Conservation (phyloP, 2,797 vertebrate species). For the Aselliscus stoliczkanus region DNA sequence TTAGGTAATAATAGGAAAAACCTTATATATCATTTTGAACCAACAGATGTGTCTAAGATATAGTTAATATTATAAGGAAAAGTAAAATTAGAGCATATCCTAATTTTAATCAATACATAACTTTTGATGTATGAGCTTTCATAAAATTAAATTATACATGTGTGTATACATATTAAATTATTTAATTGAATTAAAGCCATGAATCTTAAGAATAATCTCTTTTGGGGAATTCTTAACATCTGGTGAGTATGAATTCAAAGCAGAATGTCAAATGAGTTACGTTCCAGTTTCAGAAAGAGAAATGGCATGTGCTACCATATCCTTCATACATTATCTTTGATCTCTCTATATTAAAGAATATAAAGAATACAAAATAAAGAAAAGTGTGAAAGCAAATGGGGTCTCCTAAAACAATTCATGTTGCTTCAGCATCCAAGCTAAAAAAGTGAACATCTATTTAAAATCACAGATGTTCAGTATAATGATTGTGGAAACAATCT, state of each 20-base stretch:
- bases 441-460: background rate
- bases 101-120: background rate
- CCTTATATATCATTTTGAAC: background rate
- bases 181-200: background rate
- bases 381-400: background rate
- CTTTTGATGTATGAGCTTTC: background rate
- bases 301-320: background rate
- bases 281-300: background rate
- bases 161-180: background rate
- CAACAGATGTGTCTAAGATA: background rate
- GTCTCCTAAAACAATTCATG: background rate
- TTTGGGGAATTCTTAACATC: background rate
- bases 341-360: background rate
- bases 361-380: background rate
- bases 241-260: background rate
- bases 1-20: background rate
- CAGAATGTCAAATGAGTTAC: background rate
- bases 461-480: background rate
- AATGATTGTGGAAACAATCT: background rate
- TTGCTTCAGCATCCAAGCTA: background rate
- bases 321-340: background rate
- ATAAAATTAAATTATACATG: background rate
- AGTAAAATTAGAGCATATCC: background rate
- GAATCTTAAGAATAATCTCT: background rate
- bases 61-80: background rate